Conservation (phyloP, 2,888 invertebrate genomes). For the Oscheius onirici region DNA sequence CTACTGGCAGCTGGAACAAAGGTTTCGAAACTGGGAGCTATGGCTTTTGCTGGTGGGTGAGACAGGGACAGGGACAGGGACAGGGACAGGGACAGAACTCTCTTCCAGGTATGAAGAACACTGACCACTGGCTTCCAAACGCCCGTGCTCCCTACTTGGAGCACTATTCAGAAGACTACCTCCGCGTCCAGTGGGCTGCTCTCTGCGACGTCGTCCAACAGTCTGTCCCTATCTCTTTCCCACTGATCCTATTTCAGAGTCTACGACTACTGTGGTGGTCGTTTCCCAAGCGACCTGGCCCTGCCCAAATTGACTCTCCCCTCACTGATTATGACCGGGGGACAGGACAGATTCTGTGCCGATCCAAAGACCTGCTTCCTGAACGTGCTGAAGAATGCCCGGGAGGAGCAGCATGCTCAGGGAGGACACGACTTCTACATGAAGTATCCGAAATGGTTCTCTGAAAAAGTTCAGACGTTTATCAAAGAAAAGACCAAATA, state of each 20-base stretch:
- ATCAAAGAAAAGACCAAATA: constrained; percentile 24
- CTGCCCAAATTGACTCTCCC: constrained; percentile 60
- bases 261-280: constrained; percentile 66
- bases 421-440: constrained; percentile 70
- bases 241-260: constrained; percentile 48
- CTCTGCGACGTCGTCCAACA: constrained; percentile 68
- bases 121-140: constrained; percentile 66
- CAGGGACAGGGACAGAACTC: no score
- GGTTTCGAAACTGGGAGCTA: constrained; percentile 65
- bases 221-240: constrained; percentile 43
- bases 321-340: constrained; percentile 64
- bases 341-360: constrained; percentile 63
- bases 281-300: constrained; percentile 64
- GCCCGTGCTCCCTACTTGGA: constrained; percentile 64
- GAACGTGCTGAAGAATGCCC: constrained; percentile 59
- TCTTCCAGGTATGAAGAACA: constrained; percentile 67
- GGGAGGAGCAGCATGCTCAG: constrained; percentile 66
- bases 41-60: constrained; percentile 67
- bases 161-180: constrained; percentile 64
- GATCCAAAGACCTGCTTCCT: constrained; percentile 61
- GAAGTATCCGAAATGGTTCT: constrained; percentile 69
- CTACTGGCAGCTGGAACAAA: constrained; percentile 65
- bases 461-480: constrained; percentile 56
- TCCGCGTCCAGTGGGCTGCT: constrained; percentile 68
- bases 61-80: no score